phyloP scores from a whole-genome alignment of 37 sponge, comb jelly and placozoan genomes.

The Beroe forskalii region DNA sequence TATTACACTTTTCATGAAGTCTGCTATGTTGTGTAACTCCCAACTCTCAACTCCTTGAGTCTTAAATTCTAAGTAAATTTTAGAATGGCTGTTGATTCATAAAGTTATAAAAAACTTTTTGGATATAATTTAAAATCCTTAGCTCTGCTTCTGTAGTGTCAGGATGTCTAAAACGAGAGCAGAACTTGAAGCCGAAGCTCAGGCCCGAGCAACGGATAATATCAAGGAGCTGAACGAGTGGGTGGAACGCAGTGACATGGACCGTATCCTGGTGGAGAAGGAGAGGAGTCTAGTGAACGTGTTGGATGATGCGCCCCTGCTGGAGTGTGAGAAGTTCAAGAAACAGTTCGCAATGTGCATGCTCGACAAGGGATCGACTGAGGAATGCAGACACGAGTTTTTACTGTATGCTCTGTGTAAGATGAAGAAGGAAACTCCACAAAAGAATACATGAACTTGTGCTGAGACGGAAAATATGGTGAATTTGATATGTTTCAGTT shows the following conservation, averaged over 20 bases:
- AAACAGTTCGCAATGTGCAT: background rate
- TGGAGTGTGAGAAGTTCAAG: constrained; percentile 23
- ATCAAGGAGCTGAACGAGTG: background rate
- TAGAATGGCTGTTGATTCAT: background rate
- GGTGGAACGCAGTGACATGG: background rate
- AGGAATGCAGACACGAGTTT: constrained; percentile 9
- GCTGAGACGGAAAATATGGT: too few species aligned
- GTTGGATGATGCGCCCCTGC: background rate
- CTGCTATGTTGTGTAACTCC: background rate
- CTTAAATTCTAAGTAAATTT: background rate
- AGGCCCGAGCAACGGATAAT: background rate
- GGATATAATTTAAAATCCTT: background rate
- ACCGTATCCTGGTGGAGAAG: background rate
- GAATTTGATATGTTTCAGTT: too few species aligned
- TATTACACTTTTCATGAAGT: too few species aligned
- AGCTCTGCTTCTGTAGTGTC: background rate
- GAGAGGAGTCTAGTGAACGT: constrained; percentile 27
- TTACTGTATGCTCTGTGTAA: constrained; percentile 29
- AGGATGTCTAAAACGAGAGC: background rate
- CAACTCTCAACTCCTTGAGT: background rate
- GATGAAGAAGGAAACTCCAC: constrained; percentile 36
- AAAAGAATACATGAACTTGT: too few species aligned
- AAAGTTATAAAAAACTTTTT: background rate
- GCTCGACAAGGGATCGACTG: background rate
- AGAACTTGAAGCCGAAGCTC: background rate